These are phyloP conservation scores for Hucho hucho DNA, from an alignment of 2,113 vertebrate species.

Conservation along the genomic window DNA sequence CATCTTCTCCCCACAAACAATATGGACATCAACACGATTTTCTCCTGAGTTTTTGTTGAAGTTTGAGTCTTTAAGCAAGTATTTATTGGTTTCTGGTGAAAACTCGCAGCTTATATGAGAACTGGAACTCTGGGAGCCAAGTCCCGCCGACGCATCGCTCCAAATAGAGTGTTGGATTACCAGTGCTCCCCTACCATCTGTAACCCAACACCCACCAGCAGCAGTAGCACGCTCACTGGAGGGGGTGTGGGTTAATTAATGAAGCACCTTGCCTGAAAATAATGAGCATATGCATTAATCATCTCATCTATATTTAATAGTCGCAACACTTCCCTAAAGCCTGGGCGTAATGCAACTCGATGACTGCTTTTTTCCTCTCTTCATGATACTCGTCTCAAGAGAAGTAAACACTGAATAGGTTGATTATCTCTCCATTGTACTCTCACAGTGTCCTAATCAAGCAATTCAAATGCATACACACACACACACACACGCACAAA, in stretches of 20 bases:
- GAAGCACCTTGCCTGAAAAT: conserved; percentile 48
- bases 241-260: conserved; percentile 59
- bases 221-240: conserved; percentile 20
- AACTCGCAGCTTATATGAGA: conserved; percentile 29
- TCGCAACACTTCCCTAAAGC: conserved; percentile 16
- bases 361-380: conserved; percentile 1
- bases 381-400: conserved; percentile 1
- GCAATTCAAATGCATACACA: conserved; percentile 1
- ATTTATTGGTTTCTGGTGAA: conserved; percentile 33
- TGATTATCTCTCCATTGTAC: conserved; percentile 7
- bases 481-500: conserved; percentile 10
- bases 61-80: not conserved
- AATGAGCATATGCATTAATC: conserved; percentile 60
- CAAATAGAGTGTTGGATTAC: conserved; percentile 51
- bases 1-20: too few species aligned
- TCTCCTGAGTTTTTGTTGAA: not conserved
- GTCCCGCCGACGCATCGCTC: conserved; percentile 48
- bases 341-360: not conserved
- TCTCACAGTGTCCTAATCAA: too few species aligned
- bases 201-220: conserved; percentile 56
- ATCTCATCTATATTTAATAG: conserved; percentile 62
- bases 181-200: conserved; percentile 59
- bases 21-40: not conserved
- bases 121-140: conserved; percentile 35
- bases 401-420: conserved; percentile 9